These are phyloP conservation scores for Amphipoea oculea DNA, from an alignment of 2,888 invertebrate species.

Conservation along the genomic window DNA sequence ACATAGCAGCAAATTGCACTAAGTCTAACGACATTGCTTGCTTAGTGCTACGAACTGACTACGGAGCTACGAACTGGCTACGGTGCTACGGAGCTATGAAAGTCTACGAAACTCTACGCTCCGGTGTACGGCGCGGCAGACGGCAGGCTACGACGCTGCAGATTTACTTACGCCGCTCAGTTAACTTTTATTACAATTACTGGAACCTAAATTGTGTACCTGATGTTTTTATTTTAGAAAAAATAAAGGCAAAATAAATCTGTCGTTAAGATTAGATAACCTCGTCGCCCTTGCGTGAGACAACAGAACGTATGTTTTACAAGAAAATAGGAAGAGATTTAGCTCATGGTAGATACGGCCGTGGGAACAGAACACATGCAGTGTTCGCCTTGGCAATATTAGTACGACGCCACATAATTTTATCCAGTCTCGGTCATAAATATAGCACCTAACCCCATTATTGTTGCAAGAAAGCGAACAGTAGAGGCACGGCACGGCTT, in stretches of 20 bases:
- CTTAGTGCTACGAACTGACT: constrained; percentile 58
- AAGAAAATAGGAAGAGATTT: constrained; percentile 66
- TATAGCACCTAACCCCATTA: constrained; percentile 79
- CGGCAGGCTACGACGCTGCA: constrained; percentile 55
- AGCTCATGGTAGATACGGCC: constrained; percentile 63
- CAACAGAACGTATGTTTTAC: constrained; percentile 38
- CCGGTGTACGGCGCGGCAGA: constrained; percentile 53
- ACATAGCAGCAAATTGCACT: constrained; percentile 64
- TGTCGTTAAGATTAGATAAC: constrained; percentile 14
- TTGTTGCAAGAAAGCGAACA: constrained; percentile 76
- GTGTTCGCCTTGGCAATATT: constrained; percentile 80
- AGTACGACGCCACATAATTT: constrained; percentile 82
- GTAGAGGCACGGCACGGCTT: constrained; percentile 58
- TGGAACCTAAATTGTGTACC: constrained; percentile 50
- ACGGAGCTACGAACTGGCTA: constrained; percentile 54
- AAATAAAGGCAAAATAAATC: constrained; percentile 4
- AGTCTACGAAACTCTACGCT: constrained; percentile 59
- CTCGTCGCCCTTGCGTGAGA: constrained; percentile 32
- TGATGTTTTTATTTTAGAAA: constrained; percentile 25
- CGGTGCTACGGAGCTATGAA: constrained; percentile 59
- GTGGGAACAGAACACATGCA: constrained; percentile 80
- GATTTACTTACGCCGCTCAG: constrained; percentile 66
- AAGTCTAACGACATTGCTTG: constrained; percentile 66
- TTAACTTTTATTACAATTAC: constrained; percentile 67
- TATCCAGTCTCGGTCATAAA: constrained; percentile 81